Evolutionary conservation across 1,140 invertebrate species (phyloP), one percentile per base, ranked within the genome.

Genomic region (Chironomus striatipennis): DNA sequence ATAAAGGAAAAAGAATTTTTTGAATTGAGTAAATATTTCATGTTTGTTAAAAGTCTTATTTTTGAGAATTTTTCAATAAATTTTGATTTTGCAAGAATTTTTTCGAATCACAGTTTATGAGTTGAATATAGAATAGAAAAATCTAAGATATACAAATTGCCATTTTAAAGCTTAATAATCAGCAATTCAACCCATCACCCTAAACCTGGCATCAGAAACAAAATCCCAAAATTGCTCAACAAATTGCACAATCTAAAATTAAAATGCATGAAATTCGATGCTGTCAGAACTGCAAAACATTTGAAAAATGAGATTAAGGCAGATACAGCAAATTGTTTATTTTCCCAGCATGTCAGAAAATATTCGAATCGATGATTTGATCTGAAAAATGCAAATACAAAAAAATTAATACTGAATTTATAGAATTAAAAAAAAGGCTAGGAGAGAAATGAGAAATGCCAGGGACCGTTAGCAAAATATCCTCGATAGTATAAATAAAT

Each of bases 281-380:
- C n/a, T 70, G 47, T 57, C 47, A 18, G 20, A 9, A 70, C 18
- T 21, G n/a, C n/a, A 57, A 57, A 57, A 2, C 64, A 21, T 70
- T 3, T 70, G 17, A 18, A 21, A 70, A 18, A 67, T 67, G 47
- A n/a, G 47, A 57, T 57, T n/a, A 57, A 57, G 9, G 24, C 24
- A 34, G 24, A 2, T 2, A 10, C 47, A 12, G 2, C 47, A 12
- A 57, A 18, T 21, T 70, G 65, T 70, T 70, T 70, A 70, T 70
- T 70, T 70, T 70, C 65, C 20, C 65, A 70, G 65, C 65, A 21
- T 70, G 65, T 70, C 65, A 57, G 47, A 57, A 57, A n/a, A 5
- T 15, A 57, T 34, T 5, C 2, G 24, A 34, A 34, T n/a, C n/a
- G 47, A 57, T 12, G n/a, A 57, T n/a, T 18, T 9, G 65, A 70